A percentile compares a stretch with the other conserved stretches of the same genome.
phyloP scores from a whole-genome alignment of 2,797 vertebrate genomes.

The Rhinogobio ventralis region DNA sequence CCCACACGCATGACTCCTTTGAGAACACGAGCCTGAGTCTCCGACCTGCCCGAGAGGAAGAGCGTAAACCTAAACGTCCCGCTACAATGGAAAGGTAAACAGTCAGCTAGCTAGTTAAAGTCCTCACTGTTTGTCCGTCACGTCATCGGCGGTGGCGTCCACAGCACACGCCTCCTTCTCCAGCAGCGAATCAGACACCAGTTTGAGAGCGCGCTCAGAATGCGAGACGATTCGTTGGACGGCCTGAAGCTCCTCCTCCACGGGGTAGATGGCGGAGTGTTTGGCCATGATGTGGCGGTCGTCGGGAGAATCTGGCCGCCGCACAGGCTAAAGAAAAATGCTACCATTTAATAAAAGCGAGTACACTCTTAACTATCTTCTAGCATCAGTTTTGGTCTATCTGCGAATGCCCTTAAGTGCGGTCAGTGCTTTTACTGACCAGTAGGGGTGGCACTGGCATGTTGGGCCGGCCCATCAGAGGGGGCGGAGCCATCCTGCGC shows the following conservation, averaged over 20 bases:
- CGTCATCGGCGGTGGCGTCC: background rate
- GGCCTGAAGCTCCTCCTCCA: slow-evolving; percentile 84
- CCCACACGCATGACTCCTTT: slow-evolving; percentile 87
- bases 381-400: background rate
- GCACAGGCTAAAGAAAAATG: slow-evolving; percentile 69
- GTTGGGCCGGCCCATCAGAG: slow-evolving; percentile 78
- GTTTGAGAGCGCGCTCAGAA: slow-evolving; percentile 81
- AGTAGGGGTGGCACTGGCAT: slow-evolving; percentile 76
- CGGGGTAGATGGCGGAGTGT: slow-evolving; percentile 84
- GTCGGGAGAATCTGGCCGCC: slow-evolving; percentile 79
- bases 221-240: slow-evolving; percentile 85
- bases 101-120: too few species aligned
- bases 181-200: slow-evolving; percentile 83
- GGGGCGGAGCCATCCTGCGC: slow-evolving; percentile 72
- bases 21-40: slow-evolving; percentile 72
- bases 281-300: slow-evolving; percentile 86
- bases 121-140: slow-evolving; percentile 52
- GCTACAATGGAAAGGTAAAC: background rate
- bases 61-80: background rate
- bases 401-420: background rate
- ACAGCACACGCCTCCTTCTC: slow-evolving; percentile 66
- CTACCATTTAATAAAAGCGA: background rate
- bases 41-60: slow-evolving; percentile 59
- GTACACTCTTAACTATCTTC: background rate
- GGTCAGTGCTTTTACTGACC: slow-evolving; percentile 66